Conservation (phyloP, 1,140 invertebrate species). For the Aphaenogaster ashmeadi region DNA sequence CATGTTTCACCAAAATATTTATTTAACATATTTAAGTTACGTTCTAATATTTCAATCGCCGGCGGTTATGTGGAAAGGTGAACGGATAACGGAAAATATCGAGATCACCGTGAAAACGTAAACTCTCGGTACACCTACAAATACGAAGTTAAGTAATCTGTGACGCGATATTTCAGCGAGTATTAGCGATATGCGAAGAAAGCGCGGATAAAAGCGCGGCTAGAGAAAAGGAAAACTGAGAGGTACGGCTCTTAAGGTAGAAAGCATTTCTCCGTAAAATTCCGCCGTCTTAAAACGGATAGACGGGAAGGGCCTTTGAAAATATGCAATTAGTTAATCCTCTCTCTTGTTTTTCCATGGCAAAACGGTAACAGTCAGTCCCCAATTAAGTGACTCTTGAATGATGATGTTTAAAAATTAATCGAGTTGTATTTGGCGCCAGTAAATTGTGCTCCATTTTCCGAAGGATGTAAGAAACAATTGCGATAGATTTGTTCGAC, state of each 20-base stretch:
- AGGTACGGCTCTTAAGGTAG: slow-evolving; percentile 41
- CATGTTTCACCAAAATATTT: background rate
- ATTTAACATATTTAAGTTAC: slow-evolving; percentile 14
- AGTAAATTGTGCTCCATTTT: background rate
- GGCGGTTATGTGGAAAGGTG: background rate
- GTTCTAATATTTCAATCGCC: slow-evolving; percentile 26
- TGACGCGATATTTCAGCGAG: slow-evolving; percentile 55
- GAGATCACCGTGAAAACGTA: slow-evolving; percentile 4
- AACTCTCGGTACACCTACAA: slow-evolving; percentile 33
- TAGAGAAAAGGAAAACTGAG: slow-evolving; percentile 34
- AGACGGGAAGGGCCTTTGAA: slow-evolving; percentile 42
- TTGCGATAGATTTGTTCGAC: background rate
- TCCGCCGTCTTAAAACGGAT: slow-evolving; percentile 55
- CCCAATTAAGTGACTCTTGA: slow-evolving; percentile 32
- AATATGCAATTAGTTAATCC: slow-evolving; percentile 55
- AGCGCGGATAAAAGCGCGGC: slow-evolving; percentile 42
- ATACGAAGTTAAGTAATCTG: slow-evolving; percentile 62
- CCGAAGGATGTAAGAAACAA: background rate
- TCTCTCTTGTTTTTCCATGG: background rate
- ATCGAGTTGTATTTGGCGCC: background rate
- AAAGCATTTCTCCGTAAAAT: slow-evolving; percentile 61
- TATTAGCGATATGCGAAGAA: slow-evolving; percentile 64
- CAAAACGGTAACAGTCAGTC: background rate
- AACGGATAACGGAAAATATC: slow-evolving; percentile 28
- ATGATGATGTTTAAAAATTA: slow-evolving; percentile 42